Evolutionary conservation across 2,888 invertebrate genomes (phyloP), one percentile per base, ranked within the genome.

Genomic region (Syrphus vitripennis): DNA sequence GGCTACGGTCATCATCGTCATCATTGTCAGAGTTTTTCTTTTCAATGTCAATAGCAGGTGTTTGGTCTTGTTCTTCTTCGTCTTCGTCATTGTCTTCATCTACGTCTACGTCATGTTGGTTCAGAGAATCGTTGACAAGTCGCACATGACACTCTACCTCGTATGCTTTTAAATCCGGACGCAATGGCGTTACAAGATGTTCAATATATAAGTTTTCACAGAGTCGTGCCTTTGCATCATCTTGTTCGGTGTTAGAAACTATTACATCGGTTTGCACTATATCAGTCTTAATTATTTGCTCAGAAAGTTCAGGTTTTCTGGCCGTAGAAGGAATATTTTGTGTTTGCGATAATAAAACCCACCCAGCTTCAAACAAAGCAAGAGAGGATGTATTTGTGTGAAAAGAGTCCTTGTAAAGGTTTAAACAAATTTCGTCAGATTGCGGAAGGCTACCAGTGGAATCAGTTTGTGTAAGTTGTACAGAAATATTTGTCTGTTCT

Each of bases 1-100:
- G 94, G 90, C 94, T 94, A 89, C 93, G 94, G 88, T 94, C 94
- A 89, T 94, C 94, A 89, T 95, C 94, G 89, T 94, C 93, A 89
- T 94, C 94, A 87, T 94, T 89, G 75, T 91, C 90, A 86, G 90
- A 89, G 83, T 90, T 89, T 24, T 89, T 89, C 88, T 90, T 90
- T 63, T 89, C 94, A 53, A 89, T 89, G 87, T 92, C 90, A 77
- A 91, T 90, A 82, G 90, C 87, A 65, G 89, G 89, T 14, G 84
- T 83, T 34, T 72, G 9, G 86, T 82, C 16, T 87, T 78, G 84
- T 53, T 88, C 87, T 67, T 90, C 87, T 90, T 91, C 88, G 88
- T 89, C 87, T 77, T 94, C 94, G 24, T 90, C 89, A 21, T 90
- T 89, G n/a, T 91, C 89, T 4, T 91, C 90, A 9, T 89, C 89